Evolutionary conservation across 2,888 invertebrate genomes (phyloP), one percentile per base, ranked within the genome.

Genomic region (Drosophila austrosaltans): DNA sequence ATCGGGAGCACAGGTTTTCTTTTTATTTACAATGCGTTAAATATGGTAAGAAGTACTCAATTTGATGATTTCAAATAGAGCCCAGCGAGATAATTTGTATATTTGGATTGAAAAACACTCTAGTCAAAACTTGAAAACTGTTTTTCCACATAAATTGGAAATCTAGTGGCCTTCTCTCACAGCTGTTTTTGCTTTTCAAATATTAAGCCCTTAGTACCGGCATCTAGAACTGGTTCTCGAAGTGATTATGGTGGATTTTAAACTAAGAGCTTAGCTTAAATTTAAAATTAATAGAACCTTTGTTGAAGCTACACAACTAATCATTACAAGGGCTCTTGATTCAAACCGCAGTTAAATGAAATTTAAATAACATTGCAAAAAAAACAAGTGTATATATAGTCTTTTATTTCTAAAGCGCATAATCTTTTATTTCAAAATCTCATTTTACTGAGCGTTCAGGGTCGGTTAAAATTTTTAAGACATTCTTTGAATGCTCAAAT

Each of bases 111-210:
- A 48, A 48, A 22, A 39, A 25, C 57, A 57, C 57, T 57, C 39
- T 22, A 3, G 10, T 39, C 39, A 59, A 63, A 81, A 63, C 73
- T 74, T 72, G 63, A 72, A 63, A 89, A 81, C 74, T 84, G 81
- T 84, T 74, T 54, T 58, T 53, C 25, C 58, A 59, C 67, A 66
- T 69, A 76, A 78, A 64, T 75, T 78, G 68, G 79, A 72, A 84
- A 89, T 89, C 82, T 81, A 78, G 73, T 89, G 69, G 84, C 71
- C 78, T 68, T 70, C 69, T 32, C 40, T 36, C 36, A 62, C 76
- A 72, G 72, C 72, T 72, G 72, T 39, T 75, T 62, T 25, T 22
- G 22, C 36, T 36, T 39, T 39, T 48, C 22, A 48, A 22, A 25
- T 48, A 48, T 8, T 48, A 48, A 25, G 48, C 25, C 48, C 48